Conservation (phyloP, 2,113 vertebrate species). For the Mesitornis unicolor region DNA sequence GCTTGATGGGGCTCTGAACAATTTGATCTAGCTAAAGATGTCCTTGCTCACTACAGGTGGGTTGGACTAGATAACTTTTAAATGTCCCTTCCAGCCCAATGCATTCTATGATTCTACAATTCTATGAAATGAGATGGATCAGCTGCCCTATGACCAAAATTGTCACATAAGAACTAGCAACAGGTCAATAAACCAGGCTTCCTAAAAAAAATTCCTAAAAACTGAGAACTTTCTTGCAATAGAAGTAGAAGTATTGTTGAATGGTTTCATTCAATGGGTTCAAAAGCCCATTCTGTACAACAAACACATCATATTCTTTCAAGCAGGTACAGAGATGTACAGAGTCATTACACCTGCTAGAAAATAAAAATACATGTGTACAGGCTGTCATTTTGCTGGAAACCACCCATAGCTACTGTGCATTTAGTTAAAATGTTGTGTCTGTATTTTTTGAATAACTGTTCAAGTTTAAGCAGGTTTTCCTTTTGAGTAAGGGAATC, state of each 20-base stretch:
- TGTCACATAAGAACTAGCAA: accelerated
- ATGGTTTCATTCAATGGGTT: no score
- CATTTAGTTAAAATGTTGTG: background rate
- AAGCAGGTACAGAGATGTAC: background rate
- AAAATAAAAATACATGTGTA: background rate
- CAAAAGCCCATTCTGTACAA: background rate
- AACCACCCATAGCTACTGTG: background rate
- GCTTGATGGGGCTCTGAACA: no score
- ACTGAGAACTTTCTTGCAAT: accelerated
- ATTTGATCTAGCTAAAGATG: no score
- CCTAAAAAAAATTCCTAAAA: background rate
- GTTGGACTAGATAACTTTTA: no score
- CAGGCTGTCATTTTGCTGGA: background rate
- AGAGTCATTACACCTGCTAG: background rate
- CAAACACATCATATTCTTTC: background rate
- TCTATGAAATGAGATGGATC: background rate
- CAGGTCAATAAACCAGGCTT: background rate
- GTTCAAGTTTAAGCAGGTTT: background rate
- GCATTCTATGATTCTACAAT: no score
- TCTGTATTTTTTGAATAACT: background rate
- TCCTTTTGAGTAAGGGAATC: background rate
- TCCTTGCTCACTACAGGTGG: no score
- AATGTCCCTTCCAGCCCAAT: no score
- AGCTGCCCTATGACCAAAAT: background rate
- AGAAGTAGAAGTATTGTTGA: background rate